Evolutionary conservation across 2,888 invertebrate species (phyloP).

Genomic region (Mythimna ferrago): DNA sequence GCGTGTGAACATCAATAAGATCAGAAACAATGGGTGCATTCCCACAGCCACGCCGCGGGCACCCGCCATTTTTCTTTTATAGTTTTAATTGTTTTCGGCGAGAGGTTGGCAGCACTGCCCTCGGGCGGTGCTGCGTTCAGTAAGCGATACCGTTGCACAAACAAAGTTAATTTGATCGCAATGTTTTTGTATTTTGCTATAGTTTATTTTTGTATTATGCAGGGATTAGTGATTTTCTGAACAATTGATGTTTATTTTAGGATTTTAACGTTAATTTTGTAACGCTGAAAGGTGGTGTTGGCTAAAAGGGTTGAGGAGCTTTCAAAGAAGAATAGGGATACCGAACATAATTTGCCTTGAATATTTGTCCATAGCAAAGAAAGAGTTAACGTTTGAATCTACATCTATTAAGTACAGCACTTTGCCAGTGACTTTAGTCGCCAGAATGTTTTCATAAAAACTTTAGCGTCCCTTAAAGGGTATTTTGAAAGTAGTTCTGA

Average conservation of each 20-base stretch:
- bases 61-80: slow-evolving; percentile 74
- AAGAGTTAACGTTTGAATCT: neutral
- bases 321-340: neutral
- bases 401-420: too few relatives aligned
- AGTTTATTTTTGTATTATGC: slow-evolving; percentile 68
- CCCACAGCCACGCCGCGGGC: slow-evolving; percentile 85
- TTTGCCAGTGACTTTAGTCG: too few relatives aligned
- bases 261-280: slow-evolving; percentile 35
- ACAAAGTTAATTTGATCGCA: slow-evolving; percentile 69
- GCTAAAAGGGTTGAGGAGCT: neutral
- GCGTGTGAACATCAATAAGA: slow-evolving; percentile 73
- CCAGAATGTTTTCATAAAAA: too few relatives aligned
- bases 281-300: slow-evolving; percentile 3
- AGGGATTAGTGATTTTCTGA: slow-evolving; percentile 59
- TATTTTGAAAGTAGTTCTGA: too few relatives aligned
- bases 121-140: slow-evolving; percentile 74
- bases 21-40: slow-evolving; percentile 81
- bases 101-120: slow-evolving; percentile 84
- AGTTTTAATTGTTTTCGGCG: slow-evolving; percentile 86
- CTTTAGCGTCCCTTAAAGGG: too few relatives aligned
- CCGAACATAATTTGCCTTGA: neutral
- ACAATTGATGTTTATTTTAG: slow-evolving; percentile 59
- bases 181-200: slow-evolving; percentile 67
- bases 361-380: neutral
- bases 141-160: slow-evolving; percentile 75